Conservation (phyloP, 2,113 vertebrate genomes). For the Calyptommatus sinebrachiatus region DNA sequence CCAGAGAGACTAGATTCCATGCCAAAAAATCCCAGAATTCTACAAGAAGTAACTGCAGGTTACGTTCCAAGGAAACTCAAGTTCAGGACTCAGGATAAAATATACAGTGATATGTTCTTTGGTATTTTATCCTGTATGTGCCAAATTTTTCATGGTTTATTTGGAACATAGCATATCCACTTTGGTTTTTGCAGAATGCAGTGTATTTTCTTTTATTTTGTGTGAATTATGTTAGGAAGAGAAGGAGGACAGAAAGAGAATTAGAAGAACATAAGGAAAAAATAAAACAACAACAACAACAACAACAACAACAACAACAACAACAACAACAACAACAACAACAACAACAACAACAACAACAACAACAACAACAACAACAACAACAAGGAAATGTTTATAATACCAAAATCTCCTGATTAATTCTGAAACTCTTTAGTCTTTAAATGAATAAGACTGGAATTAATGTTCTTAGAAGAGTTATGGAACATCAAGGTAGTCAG, state of each 20-base stretch:
- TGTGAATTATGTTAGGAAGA: neutral
- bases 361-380: neutral
- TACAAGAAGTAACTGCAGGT: slow-evolving; percentile 13
- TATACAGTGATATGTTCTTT: neutral
- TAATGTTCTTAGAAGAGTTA: too few species aligned
- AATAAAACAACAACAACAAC: neutral
- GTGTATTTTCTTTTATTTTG: neutral
- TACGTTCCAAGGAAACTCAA: slow-evolving; percentile 5
- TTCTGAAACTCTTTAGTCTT: too few species aligned
- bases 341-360: neutral
- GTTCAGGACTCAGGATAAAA: slow-evolving; percentile 17
- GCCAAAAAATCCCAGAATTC: slow-evolving; percentile 27
- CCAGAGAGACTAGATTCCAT: slow-evolving; percentile 19
- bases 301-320: neutral
- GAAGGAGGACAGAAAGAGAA: too few species aligned
- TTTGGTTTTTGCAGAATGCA: neutral
- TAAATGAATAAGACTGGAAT: too few species aligned
- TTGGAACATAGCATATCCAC: neutral
- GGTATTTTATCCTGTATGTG: neutral
- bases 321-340: neutral
- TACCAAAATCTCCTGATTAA: too few species aligned
- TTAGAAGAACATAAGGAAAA: neutral
- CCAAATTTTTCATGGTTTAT: neutral
- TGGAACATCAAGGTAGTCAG: too few species aligned
- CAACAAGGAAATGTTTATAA: neutral